Evolutionary conservation across 2,113 vertebrate species (phyloP).

Genomic region (Scolopax mira): DNA sequence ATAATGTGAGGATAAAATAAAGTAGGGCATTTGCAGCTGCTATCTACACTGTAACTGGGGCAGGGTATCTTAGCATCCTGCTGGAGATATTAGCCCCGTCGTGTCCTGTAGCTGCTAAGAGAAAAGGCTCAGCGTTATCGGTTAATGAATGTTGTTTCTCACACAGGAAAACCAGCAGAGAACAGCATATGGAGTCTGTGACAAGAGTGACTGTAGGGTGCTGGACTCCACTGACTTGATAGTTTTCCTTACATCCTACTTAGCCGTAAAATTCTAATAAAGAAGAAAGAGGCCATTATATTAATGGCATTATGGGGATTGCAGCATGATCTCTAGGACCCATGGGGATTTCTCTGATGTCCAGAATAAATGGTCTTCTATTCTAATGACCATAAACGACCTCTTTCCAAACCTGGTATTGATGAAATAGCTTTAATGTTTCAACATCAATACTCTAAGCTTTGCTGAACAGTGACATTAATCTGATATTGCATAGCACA

Average conservation of each 20-base stretch:
- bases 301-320: slow-evolving; percentile 44
- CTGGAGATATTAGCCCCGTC: background rate
- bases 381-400: slow-evolving; percentile 55
- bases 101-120: background rate
- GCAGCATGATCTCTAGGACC: slow-evolving; percentile 46
- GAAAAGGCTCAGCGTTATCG: background rate
- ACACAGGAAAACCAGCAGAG: slow-evolving; percentile 35
- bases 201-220: slow-evolving; percentile 43
- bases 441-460: slow-evolving; percentile 48
- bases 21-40: background rate
- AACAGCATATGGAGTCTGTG: slow-evolving; percentile 54
- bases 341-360: slow-evolving; percentile 50
- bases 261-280: slow-evolving; percentile 56
- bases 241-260: slow-evolving; percentile 52
- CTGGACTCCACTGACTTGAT: slow-evolving; percentile 59
- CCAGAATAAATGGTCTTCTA: slow-evolving; percentile 50
- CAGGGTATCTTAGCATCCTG: slow-evolving; percentile 11
- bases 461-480: slow-evolving; percentile 61
- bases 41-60: background rate
- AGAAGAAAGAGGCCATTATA: slow-evolving; percentile 58
- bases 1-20: background rate
- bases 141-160: slow-evolving; percentile 49
- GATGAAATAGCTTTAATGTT: slow-evolving; percentile 59
- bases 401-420: slow-evolving; percentile 50
- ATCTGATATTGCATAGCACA: slow-evolving; percentile 30